These are phyloP conservation scores for Tribolium castaneum DNA, from an alignment of 1,140 invertebrate genomes.

Conservation along the genomic window DNA sequence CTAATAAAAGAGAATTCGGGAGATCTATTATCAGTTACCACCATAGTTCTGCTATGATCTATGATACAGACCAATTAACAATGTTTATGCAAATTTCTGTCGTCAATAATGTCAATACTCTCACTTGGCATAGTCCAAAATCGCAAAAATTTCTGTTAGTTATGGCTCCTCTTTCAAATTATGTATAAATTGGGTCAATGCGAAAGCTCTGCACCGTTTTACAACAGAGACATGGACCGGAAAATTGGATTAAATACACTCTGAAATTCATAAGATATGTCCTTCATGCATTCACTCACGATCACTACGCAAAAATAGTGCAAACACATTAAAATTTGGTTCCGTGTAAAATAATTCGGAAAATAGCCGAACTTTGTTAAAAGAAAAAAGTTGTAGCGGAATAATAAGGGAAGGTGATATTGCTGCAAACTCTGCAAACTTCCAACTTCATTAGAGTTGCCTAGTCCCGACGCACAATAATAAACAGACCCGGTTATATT, in stretches of 20 bases:
- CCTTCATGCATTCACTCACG: not conserved
- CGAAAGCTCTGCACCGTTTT: not conserved
- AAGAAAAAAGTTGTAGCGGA: not conserved
- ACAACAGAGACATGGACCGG: not conserved
- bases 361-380: not conserved
- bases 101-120: not conserved
- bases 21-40: not conserved
- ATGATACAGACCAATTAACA: too few species aligned
- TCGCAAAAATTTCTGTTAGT: too few species aligned
- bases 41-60: too few species aligned
- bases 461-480: not conserved
- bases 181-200: not conserved
- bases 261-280: not conserved
- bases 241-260: constrained; percentile 2
- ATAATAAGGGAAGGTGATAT: not conserved
- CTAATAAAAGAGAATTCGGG: not conserved
- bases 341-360: not conserved
- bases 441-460: not conserved
- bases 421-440: not conserved
- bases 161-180: not conserved
- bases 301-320: not conserved
- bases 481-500: not conserved
- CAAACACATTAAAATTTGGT: not conserved
- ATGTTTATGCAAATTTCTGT: not conserved
- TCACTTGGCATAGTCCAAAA: too few species aligned